Base-by-base conservation (phyloP, 2,113 vertebrate species). In the Albula glossodonta region DNA sequence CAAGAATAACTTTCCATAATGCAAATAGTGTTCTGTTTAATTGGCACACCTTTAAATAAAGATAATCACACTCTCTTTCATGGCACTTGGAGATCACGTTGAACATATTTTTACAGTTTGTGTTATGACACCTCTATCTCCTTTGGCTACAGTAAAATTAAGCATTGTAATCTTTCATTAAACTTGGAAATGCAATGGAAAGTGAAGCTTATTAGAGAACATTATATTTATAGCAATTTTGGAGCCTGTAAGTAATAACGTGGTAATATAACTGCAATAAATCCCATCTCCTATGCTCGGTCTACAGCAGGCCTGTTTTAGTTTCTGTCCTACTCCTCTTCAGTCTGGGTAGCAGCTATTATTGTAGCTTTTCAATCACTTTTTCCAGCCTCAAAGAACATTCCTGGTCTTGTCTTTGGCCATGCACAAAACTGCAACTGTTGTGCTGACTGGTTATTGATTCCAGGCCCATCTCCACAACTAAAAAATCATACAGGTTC, bases 61-160 rank as follows among this genome's bases (percentile, higher is more conserved):
- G 17, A 74, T 9, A 80, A 51, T 63, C 57, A 31, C 78, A 66
- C 85, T 51, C 49, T 63, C 5, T 19, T 41, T 81, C 57, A 51
- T 57, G 6, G 56, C 25, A 85, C 77, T 31, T 79, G n/a, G 41
- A 79, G n/a, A 79, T 6, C 22, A 85, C 56, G 51, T 74, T 51
- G 80, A 51, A 86, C 60, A 74, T 48, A 53, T 66, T 77, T 84
- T 81, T 66, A 74, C 82, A 53, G 60, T 70, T 78, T 41, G 25
- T 52, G 66, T 63, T 70, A 77, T 74, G 79, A 81, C 80, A 79
- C 48, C 41, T n/a, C 22, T 41, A 11, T 19, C 49, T 22, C 60
- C 49, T 82, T 74, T 41, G 79, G 50, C 74, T 77, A n/a, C 63
- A 52, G 25, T 53, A 52, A 80, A 13, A 53, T 52, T 15, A 66